Evolutionary conservation across 2,888 invertebrate species (phyloP).

Genomic region (Lasiommata megera): DNA sequence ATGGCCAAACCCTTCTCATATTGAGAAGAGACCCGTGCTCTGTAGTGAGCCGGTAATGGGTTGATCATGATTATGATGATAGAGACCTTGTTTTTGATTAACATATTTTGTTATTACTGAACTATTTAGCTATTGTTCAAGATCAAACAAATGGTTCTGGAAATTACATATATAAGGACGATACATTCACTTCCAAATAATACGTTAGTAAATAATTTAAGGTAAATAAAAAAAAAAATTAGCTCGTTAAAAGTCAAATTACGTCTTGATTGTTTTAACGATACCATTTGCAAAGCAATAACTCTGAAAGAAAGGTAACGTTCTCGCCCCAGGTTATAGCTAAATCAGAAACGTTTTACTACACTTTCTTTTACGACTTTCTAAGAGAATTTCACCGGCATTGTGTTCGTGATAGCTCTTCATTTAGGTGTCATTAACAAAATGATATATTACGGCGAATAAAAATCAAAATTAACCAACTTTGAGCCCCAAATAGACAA

Average conservation of each 20-base stretch:
- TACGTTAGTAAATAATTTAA: background rate
- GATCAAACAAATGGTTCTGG: no score
- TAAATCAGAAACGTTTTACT: slow-evolving; percentile 36
- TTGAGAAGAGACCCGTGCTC: no score
- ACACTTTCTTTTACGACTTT: slow-evolving; percentile 34
- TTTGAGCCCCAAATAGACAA: slow-evolving; percentile 69
- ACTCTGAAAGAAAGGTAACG: slow-evolving; percentile 8
- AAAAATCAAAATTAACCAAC: slow-evolving; percentile 67
- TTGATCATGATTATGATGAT: no score
- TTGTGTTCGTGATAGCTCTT: slow-evolving; percentile 67
- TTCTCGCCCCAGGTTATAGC: slow-evolving; percentile 20
- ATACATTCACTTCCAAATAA: no score
- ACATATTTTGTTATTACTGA: no score
- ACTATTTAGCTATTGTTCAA: no score
- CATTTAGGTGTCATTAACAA: slow-evolving; percentile 73
- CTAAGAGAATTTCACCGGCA: slow-evolving; percentile 37
- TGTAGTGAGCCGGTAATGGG: no score
- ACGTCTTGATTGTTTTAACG: background rate
- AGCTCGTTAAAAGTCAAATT: background rate
- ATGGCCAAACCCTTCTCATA: no score
- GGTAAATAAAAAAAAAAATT: background rate
- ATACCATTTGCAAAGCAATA: background rate
- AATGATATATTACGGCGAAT: slow-evolving; percentile 73
- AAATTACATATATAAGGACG: no score
- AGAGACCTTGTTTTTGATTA: no score